Base-by-base conservation (phyloP, 1,140 invertebrate species). In the Rhizoglyphus robini region DNA sequence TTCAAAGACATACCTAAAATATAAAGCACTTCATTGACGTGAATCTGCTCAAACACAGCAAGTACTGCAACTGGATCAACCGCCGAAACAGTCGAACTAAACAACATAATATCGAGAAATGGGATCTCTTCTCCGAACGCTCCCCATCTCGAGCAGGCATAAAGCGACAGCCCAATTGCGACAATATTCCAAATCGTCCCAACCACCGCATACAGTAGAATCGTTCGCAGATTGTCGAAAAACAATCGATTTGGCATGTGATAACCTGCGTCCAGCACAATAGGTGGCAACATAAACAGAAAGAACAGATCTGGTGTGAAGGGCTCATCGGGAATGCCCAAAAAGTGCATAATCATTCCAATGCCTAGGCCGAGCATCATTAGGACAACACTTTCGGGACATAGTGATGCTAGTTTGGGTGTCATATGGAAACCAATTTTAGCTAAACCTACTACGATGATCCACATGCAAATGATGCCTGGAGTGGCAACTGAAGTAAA, bases 1-100 rank as follows among this genome's bases (percentile, higher is more conserved):
- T 23, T 8, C 8, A n/a, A n/a, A n/a, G n/a, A 25, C 20, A 34
- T 63, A 63, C 61, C 61, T n/a, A 99, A 90, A 74, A 99, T 98
- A 76, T 98, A 98, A 47, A 99, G 82, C 69, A 97, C 88, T 80
- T 99, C 94, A 77, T 99, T 95, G 68, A 99, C 95, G 72, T 93
- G 94, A 68, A 99, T 95, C 78, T 99, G 96, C 77, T 99, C 94
- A 77, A 99, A 99, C 25, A 99, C 93, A 27, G 96, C 95, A 29
- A 99, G 77, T 15, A 99, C 95, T 11, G 95, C 95, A 0, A 99
- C 95, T 8, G 95, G 95, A 79, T 98, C 95, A 23, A 98, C 95
- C 15, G 95, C 95, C n/a, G 94, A 96, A 72, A 99, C 96, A 13
- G 98, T 81, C 20, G 94, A 88, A 63, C 88, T 85, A 75, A 99